Base-by-base conservation (phyloP, 1,140 invertebrate species). In the Rhyzopertha dominica region DNA sequence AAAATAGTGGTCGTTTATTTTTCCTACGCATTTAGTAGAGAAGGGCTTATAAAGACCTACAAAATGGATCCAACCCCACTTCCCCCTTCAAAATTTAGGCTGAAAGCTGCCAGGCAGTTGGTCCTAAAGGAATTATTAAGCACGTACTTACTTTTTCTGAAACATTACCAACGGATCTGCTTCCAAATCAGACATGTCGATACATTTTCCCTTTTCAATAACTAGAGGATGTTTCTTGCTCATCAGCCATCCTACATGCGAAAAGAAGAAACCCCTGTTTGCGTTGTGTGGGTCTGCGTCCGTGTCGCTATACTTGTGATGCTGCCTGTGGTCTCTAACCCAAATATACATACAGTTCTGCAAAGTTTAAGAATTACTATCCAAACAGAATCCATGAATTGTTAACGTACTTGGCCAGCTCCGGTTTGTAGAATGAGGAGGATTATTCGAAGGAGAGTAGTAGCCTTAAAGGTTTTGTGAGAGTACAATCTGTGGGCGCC, bases 161-260 rank as follows among this genome's bases (percentile, higher is more conserved):
- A 82, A 78, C 67, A 74, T 76, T n/a, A 87, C 74, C 29, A 88
- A 72, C 41, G 76, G 77, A 65, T 90, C 86, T 9, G 71, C 73
- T 54, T 76, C 65, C 5, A 90, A 61, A 61, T 90, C 87, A 12
- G 72, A 76, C 70, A 77, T 68, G 42, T 88, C 84, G 12, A 85
- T 50, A 46, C 68, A 40, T 66, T 71, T 19, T 52, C 71, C 67
- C 64, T 72, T 53, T 24, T 62, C 48, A 22, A 73, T 79, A 18
- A 90, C 76, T 8, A 74, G 70, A 1, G 78, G 79, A 59, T 82
- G 79, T 54, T 81, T 81, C 35, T 67, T 74, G 25, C 62, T 59
- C 72, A 82, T 73, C 5, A 82, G 62, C 81, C 81, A 84, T 3
- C 80, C 81, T 1, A 82, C 72, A 53, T 84, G 81, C 3, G 73